phyloP scores from a whole-genome alignment of 1,140 invertebrate species.

The Drosophila mojavensis region DNA sequence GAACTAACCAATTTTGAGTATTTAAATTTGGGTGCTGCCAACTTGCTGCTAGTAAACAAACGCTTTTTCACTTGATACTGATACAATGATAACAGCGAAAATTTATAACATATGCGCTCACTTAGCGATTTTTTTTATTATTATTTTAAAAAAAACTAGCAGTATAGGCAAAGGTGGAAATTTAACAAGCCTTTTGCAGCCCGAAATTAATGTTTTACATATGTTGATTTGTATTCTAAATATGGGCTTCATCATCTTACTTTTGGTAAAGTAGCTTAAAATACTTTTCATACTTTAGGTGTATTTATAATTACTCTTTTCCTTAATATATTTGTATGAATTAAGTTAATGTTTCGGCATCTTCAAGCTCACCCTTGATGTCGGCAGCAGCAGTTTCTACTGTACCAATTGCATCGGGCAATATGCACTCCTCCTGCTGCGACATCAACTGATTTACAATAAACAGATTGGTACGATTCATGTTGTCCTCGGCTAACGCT shows the following conservation, averaged over 20 bases:
- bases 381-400: constrained; percentile 15
- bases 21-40: too few species aligned
- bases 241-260: not conserved
- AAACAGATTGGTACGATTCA: constrained; percentile 44
- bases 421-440: constrained; percentile 58
- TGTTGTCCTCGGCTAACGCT: not conserved
- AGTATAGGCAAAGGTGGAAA: not conserved
- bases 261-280: constrained; percentile 66
- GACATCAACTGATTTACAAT: constrained; percentile 50
- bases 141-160: constrained; percentile 1
- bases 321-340: not conserved
- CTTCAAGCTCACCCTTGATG: constrained; percentile 66
- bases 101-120: too few species aligned
- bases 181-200: constrained; percentile 8
- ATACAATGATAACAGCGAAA: not conserved
- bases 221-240: not conserved
- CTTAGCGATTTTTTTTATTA: constrained; percentile 20
- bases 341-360: constrained; percentile 49
- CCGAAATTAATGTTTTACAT: constrained; percentile 23
- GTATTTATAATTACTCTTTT: not conserved
- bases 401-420: constrained; percentile 46
- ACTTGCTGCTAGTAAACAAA: too few species aligned
- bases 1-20: too few species aligned
- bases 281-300: constrained; percentile 50
- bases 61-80: too few species aligned